phyloP scores from a whole-genome alignment of 2,113 vertebrate species.

The Rhea pennata region DNA sequence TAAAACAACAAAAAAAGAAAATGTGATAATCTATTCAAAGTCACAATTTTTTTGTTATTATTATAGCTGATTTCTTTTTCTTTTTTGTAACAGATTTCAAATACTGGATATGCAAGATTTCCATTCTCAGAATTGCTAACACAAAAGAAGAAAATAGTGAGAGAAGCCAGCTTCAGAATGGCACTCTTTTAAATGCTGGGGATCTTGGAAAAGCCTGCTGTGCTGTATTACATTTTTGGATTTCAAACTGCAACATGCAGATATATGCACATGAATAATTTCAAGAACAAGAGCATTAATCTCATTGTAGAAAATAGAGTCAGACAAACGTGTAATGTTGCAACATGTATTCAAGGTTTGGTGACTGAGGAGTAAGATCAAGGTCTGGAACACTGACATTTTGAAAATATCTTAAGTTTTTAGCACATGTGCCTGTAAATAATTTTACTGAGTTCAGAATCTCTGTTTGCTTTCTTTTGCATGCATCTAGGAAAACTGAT shows the following conservation, averaged over 20 bases:
- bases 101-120: background rate
- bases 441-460: background rate
- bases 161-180: background rate
- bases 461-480: accelerated
- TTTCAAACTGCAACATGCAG: conserved; percentile 39
- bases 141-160: conserved; percentile 25
- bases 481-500: background rate
- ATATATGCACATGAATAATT: conserved; percentile 54
- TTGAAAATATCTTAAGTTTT: conserved; percentile 5
- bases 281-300: conserved; percentile 29
- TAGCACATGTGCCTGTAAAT: background rate
- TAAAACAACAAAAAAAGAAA: background rate
- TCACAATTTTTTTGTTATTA: background rate
- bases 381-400: background rate
- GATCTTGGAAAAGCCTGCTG: conserved; percentile 33
- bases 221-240: background rate
- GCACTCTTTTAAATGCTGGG: conserved; percentile 20
- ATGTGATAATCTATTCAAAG: background rate
- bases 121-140: background rate
- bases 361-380: background rate
- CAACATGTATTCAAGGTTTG: background rate
- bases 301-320: conserved; percentile 36
- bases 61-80: background rate
- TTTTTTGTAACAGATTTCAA: background rate
- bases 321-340: conserved; percentile 45